These are phyloP conservation scores for Bradypodion ventrale DNA, from an alignment of 2,797 vertebrate genomes.

Conservation along the genomic window DNA sequence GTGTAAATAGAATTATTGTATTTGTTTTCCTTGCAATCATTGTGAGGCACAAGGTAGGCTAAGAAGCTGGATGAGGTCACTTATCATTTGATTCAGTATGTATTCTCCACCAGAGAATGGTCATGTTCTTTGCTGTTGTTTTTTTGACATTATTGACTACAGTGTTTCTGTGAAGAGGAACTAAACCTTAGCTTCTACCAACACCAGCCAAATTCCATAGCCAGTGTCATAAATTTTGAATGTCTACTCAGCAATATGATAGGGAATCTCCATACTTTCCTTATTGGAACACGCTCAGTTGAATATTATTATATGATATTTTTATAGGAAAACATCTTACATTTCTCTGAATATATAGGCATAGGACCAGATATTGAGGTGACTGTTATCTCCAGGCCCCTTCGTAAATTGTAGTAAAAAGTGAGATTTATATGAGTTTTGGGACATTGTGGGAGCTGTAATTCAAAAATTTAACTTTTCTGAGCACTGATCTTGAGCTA, in stretches of 20 bases:
- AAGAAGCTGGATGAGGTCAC: not conserved
- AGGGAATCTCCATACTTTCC: not conserved
- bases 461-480: too few relatives aligned
- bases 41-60: not conserved
- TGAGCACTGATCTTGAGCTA: too few relatives aligned
- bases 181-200: not conserved
- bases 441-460: too few relatives aligned
- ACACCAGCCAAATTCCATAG: not conserved
- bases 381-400: not conserved
- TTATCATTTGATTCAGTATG: not conserved
- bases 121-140: too few relatives aligned
- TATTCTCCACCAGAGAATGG: not conserved
- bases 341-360: not conserved
- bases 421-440: not conserved
- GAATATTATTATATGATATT: not conserved
- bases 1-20: not conserved
- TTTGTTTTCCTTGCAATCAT: not conserved
- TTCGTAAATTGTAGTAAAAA: not conserved
- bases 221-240: not conserved
- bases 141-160: too few relatives aligned
- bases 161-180: not conserved
- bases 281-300: not conserved
- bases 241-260: not conserved
- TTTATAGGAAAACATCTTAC: not conserved
- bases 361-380: not conserved